A percentile compares a stretch with the other conserved stretches of the same genome.
These are phyloP conservation scores for Drosophila aff. DNA, from an alignment of 1,140 invertebrate genomes.

Conservation along the genomic window DNA sequence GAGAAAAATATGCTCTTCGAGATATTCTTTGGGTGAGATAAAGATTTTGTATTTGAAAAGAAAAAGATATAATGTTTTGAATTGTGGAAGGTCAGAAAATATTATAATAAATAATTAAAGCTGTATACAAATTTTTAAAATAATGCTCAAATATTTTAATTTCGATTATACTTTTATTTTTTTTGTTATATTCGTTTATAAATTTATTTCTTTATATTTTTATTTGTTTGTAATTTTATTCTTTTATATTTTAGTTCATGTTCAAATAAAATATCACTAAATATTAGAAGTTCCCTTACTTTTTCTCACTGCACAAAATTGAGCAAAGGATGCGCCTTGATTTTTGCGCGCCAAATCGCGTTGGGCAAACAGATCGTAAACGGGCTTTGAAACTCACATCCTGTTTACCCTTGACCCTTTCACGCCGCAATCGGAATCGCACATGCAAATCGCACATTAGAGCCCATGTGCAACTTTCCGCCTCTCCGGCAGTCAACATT, in stretches of 20 bases:
- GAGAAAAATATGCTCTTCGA: neutral
- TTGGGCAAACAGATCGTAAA: conserved; percentile 64
- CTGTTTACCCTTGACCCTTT: conserved; percentile 71
- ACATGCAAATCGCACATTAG: conserved; percentile 80
- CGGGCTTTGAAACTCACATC: conserved; percentile 33
- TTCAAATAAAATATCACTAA: neutral
- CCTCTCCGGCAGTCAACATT: conserved; percentile 50
- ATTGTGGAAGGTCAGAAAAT: neutral
- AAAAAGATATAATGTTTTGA: too few relatives aligned
- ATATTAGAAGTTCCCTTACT: neutral
- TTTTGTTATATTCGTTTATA: too few relatives aligned
- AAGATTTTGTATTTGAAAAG: neutral
- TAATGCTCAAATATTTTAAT: too few relatives aligned
- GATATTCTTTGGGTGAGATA: neutral
- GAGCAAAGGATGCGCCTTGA: conserved; percentile 35
- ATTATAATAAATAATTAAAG: neutral
- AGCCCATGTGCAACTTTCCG: conserved; percentile 50
- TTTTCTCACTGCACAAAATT: neutral
- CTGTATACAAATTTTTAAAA: too few relatives aligned
- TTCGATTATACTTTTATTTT: too few relatives aligned
- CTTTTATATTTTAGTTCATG: neutral
- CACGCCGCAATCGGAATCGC: conserved; percentile 43
- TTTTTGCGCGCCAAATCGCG: conserved; percentile 72
- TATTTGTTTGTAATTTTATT: too few relatives aligned
- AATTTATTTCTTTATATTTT: too few relatives aligned